Evolutionary conservation across 1,140 invertebrate genomes (phyloP).

Genomic region (Microplitis mediator): DNA sequence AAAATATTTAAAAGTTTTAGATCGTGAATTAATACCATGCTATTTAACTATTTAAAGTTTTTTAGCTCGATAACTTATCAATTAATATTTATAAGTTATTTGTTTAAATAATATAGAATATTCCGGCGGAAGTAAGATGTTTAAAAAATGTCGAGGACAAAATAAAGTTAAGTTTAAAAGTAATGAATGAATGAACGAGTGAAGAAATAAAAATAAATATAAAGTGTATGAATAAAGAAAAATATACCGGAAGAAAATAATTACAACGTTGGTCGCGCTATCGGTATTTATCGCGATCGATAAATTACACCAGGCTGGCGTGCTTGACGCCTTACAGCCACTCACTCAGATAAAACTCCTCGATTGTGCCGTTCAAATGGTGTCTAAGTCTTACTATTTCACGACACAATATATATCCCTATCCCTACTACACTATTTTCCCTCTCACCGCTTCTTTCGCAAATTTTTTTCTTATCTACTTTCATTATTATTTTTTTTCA

Average conservation of each 20-base stretch:
- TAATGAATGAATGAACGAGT: neutral
- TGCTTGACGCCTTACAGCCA: constrained; percentile 17
- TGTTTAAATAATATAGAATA: too few relatives aligned
- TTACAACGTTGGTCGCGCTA: constrained; percentile 25
- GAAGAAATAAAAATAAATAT: neutral
- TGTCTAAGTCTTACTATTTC: constrained; percentile 11
- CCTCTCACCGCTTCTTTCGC: neutral
- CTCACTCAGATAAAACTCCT: constrained; percentile 23
- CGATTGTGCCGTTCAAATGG: constrained; percentile 33
- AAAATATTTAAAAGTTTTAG: too few relatives aligned
- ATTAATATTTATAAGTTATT: too few relatives aligned
- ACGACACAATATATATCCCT: too few relatives aligned
- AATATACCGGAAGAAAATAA: constrained; percentile 24
- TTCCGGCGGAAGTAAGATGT: too few relatives aligned
- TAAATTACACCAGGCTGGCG: constrained; percentile 29
- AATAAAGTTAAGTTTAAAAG: too few relatives aligned
- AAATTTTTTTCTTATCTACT: neutral
- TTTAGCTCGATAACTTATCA: too few relatives aligned
- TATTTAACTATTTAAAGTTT: too few relatives aligned
- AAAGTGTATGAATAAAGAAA: neutral
- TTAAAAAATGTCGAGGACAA: too few relatives aligned
- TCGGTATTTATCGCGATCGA: constrained; percentile 31
- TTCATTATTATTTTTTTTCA: neutral
- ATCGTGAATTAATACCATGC: too few relatives aligned
- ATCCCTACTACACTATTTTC: too few relatives aligned